These are phyloP conservation scores for Colletes latitarsis DNA, from an alignment of 1,140 invertebrate species.

Conservation along the genomic window DNA sequence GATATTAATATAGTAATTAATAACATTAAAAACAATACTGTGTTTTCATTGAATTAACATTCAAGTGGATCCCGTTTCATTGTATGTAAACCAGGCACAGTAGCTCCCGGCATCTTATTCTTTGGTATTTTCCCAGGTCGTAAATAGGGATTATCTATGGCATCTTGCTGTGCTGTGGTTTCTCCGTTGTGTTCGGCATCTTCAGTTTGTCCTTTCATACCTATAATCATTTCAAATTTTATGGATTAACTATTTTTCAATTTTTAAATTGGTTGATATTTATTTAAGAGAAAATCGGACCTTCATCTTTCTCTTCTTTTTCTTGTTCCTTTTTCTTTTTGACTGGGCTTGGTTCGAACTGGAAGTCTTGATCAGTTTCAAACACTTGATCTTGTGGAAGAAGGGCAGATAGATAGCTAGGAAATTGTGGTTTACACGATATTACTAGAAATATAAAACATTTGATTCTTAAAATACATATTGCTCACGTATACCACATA, in stretches of 20 bases:
- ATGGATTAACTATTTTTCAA: slow-evolving; percentile 40
- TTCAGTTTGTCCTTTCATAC: slow-evolving; percentile 60
- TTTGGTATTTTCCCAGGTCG: slow-evolving; percentile 89
- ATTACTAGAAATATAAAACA: slow-evolving; percentile 87
- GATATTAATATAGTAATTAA: slow-evolving; percentile 9
- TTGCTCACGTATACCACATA: neutral
- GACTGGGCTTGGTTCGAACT: slow-evolving; percentile 83
- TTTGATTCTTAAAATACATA: slow-evolving; percentile 10
- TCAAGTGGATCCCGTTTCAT: slow-evolving; percentile 52
- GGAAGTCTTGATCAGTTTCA: slow-evolving; percentile 93
- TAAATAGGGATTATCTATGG: slow-evolving; percentile 94
- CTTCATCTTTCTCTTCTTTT: slow-evolving; percentile 81
- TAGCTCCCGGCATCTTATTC: slow-evolving; percentile 69
- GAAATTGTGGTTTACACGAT: slow-evolving; percentile 90
- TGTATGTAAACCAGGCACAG: slow-evolving; percentile 24
- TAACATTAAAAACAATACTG: slow-evolving; percentile 31
- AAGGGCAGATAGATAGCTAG: slow-evolving; percentile 92
- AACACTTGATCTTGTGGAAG: slow-evolving; percentile 97
- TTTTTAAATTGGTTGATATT: slow-evolving; percentile 50
- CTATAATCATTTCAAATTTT: slow-evolving; percentile 49
- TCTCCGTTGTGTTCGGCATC: slow-evolving; percentile 80
- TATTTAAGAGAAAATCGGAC: slow-evolving; percentile 47
- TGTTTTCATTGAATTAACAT: neutral
- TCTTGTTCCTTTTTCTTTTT: slow-evolving; percentile 83
- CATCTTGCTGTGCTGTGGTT: slow-evolving; percentile 81